A percentile compares a stretch with the other conserved stretches of the same genome.
Conservation (phyloP, 2,888 invertebrate species). For the Ochropleura plecta region DNA sequence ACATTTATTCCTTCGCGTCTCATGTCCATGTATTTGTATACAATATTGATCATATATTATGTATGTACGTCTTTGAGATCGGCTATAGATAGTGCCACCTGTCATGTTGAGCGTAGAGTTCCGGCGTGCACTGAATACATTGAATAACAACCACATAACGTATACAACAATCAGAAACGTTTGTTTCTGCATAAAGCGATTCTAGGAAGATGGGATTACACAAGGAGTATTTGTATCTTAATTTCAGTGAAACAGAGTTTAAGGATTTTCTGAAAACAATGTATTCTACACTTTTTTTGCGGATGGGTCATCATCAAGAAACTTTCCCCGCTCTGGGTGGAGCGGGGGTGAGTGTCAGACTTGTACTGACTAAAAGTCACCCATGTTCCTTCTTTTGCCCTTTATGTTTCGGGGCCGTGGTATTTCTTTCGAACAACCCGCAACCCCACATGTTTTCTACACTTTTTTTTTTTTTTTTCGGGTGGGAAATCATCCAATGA, state of each 20-base stretch:
- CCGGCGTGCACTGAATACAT: slow-evolving; percentile 55
- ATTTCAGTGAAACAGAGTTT: background rate
- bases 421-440: too few species aligned
- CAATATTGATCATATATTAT: slow-evolving; percentile 8
- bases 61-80: slow-evolving; percentile 41
- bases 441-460: background rate
- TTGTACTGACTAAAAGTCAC: too few species aligned
- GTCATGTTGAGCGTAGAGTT: slow-evolving; percentile 50
- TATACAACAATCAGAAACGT: slow-evolving; percentile 33
- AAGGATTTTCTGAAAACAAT: background rate
- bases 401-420: too few species aligned
- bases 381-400: too few species aligned
- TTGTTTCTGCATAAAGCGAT: slow-evolving; percentile 24
- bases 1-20: too few species aligned
- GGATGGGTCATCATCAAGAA: too few species aligned
- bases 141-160: slow-evolving; percentile 39
- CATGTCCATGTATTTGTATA: too few species aligned
- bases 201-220: background rate
- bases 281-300: background rate
- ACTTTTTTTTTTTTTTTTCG: too few species aligned
- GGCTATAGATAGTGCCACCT: slow-evolving; percentile 47
- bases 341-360: too few species aligned
- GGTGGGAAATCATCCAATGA: too few species aligned
- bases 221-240: background rate
- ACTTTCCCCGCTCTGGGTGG: too few species aligned